These are phyloP conservation scores for Aphodius sticticus DNA, from an alignment of 2,888 invertebrate genomes.

Conservation along the genomic window DNA sequence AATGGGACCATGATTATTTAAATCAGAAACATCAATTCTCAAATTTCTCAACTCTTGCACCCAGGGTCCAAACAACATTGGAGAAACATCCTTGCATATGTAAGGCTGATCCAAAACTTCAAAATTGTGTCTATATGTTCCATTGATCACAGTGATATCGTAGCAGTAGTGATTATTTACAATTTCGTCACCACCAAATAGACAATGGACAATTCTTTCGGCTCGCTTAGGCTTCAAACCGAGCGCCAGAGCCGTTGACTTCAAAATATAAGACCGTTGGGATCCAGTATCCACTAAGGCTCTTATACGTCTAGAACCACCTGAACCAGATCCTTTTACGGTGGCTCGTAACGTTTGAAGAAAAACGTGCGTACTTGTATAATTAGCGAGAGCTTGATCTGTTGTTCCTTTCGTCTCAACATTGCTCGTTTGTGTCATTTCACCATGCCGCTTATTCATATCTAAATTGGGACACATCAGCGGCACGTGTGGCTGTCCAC, in stretches of 20 bases:
- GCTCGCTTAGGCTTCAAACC: slow-evolving; percentile 11
- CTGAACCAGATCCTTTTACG: slow-evolving; percentile 14
- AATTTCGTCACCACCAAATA: slow-evolving; percentile 36
- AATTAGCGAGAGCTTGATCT: no score
- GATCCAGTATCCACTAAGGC: slow-evolving; percentile 36
- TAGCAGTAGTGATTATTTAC: slow-evolving; percentile 18
- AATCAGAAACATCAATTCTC: no score
- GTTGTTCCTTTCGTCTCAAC: not conserved
- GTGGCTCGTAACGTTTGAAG: slow-evolving; percentile 25
- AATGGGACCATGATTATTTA: no score
- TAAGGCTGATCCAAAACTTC: no score
- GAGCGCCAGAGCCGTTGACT: slow-evolving; percentile 17
- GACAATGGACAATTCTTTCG: slow-evolving; percentile 32
- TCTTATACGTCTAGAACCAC: slow-evolving; percentile 37
- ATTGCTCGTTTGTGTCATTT: not conserved
- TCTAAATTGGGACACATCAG: slow-evolving; percentile 43
- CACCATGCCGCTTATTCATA: not conserved
- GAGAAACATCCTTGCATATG: no score
- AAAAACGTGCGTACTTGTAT: slow-evolving; percentile 22
- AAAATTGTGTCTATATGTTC: no score
- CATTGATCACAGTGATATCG: not conserved
- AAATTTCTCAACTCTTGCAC: no score
- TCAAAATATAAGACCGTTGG: slow-evolving; percentile 41
- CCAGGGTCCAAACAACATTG: no score
- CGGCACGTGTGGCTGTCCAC: slow-evolving; percentile 41